Conservation (phyloP, 2,888 invertebrate genomes). For the Hypselothyrea guttata region DNA sequence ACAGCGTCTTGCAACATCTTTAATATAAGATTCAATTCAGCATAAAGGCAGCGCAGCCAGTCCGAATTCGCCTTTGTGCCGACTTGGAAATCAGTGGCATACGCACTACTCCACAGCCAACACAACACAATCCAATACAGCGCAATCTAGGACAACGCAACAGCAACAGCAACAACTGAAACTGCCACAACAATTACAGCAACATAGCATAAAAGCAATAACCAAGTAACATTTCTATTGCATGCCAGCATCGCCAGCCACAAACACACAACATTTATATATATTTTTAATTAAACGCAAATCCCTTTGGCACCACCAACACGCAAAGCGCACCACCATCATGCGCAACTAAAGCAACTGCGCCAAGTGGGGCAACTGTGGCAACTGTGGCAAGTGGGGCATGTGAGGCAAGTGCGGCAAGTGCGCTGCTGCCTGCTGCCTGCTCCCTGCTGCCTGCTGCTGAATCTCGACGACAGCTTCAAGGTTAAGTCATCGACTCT, state of each 20-base stretch:
- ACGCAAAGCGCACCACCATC: slow-evolving; percentile 50
- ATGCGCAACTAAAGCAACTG: slow-evolving; percentile 24
- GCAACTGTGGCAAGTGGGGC: slow-evolving; percentile 26
- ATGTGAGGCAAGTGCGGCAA: slow-evolving; percentile 17
- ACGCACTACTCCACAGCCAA: slow-evolving; percentile 45
- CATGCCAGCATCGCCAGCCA: slow-evolving; percentile 59
- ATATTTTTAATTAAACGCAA: slow-evolving; percentile 74
- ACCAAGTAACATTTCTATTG: slow-evolving; percentile 69
- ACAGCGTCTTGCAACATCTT: slow-evolving; percentile 66
- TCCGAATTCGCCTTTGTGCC: slow-evolving; percentile 48
- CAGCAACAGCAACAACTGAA: slow-evolving; percentile 17
- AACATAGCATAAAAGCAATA: slow-evolving; percentile 59
- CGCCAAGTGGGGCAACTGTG: slow-evolving; percentile 16
- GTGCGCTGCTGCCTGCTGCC: too few relatives aligned
- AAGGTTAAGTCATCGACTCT: slow-evolving; percentile 61
- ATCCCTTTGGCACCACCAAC: slow-evolving; percentile 68
- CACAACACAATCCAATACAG: slow-evolving; percentile 27
- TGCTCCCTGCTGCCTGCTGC: slow-evolving; percentile 14
- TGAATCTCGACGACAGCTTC: slow-evolving; percentile 45
- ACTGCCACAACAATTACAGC: slow-evolving; percentile 37
- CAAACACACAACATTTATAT: slow-evolving; percentile 58
- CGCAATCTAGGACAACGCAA: slow-evolving; percentile 30
- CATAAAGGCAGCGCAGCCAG: slow-evolving; percentile 45
- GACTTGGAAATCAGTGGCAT: slow-evolving; percentile 49
- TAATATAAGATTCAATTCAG: slow-evolving; percentile 74